These are phyloP conservation scores for Butorides virescens DNA, from an alignment of 2,113 vertebrate genomes.

Conservation along the genomic window DNA sequence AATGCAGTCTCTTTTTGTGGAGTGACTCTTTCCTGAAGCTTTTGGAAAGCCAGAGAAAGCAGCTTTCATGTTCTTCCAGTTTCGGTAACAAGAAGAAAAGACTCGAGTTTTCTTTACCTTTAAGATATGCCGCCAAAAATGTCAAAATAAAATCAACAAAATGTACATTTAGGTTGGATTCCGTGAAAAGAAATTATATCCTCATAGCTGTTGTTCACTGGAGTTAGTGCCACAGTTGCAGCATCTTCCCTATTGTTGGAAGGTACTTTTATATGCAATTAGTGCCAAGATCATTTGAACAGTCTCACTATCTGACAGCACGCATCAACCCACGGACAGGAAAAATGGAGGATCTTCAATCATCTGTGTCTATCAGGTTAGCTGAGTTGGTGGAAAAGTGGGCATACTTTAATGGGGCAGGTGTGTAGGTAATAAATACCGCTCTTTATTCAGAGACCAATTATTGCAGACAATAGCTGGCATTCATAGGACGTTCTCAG, in stretches of 20 bases:
- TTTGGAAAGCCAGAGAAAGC: conserved; percentile 23
- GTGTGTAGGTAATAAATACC: not conserved
- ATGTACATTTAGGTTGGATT: not conserved
- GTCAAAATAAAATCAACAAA: conserved; percentile 41
- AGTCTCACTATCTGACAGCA: not conserved
- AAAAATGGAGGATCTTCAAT: not conserved
- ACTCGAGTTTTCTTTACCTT: not conserved
- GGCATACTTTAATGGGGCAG: not conserved
- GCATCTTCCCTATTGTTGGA: not conserved
- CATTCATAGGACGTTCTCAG: not conserved
- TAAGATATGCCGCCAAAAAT: not conserved
- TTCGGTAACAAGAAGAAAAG: not conserved
- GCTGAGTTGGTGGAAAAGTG: not conserved
- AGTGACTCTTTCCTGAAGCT: not conserved
- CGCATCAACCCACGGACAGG: not conserved
- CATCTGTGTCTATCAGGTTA: not conserved
- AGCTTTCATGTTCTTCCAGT: not conserved
- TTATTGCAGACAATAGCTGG: not conserved
- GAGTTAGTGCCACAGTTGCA: not conserved
- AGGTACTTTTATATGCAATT: not conserved
- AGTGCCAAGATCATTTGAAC: not conserved
- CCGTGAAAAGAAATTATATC: not conserved
- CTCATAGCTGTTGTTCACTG: not conserved
- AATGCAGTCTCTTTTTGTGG: not conserved
- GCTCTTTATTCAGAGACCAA: not conserved